Base-by-base conservation (phyloP, 1,140 invertebrate species). In the Leucophenga varia region DNA sequence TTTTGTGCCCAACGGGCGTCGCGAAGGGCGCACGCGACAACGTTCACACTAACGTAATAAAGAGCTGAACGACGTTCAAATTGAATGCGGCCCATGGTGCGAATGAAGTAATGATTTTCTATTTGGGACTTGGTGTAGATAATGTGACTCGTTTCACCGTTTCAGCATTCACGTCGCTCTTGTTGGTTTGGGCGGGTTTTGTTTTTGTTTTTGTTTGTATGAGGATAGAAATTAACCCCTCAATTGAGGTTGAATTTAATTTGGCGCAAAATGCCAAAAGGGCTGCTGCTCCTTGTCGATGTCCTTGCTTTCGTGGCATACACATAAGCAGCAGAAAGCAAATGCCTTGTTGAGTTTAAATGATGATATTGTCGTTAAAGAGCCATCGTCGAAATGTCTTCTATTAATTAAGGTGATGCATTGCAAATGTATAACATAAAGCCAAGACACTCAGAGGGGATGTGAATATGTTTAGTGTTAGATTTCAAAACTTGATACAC, bases 231-330 rank as follows among this genome's bases (percentile, higher is more conserved):
- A 71, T 71, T 71, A 72, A 71, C 68, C 68, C 68, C 68, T 72
- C 58, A 71, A 71, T 72, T 71, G 68, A 71, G 68, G 60, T 71
- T 71, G 68, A 72, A 71, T 72, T 71, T 71, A 71, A 71, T 71
- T 71, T 68, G 68, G 68, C 68, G 67, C 67, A 71, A 71, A 71
- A 71, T 71, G 63, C 59, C 60, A 71, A 64, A 50, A 56, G 55
- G 64, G 57, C 61, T 54, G 47, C 51, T 51, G 28, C 13, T 21
- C 12, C n/a, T 13, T 18, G 2, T n/a, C 21, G 14, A 10, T 19
- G 30, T 25, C 17, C 34, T 22, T 32, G 14, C 43, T 16, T 16
- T 6, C 20, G 20, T n/a, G n/a, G n/a, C n/a, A n/a, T n/a, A n/a
- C n/a, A n/a, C n/a, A n/a, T n/a, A n/a, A n/a, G n/a, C n/a, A n/a